A percentile compares a stretch with the other conserved stretches of the same genome.
These are phyloP conservation scores for Drosophila novamexicana DNA, from an alignment of 1,140 invertebrate genomes.

Conservation along the genomic window DNA sequence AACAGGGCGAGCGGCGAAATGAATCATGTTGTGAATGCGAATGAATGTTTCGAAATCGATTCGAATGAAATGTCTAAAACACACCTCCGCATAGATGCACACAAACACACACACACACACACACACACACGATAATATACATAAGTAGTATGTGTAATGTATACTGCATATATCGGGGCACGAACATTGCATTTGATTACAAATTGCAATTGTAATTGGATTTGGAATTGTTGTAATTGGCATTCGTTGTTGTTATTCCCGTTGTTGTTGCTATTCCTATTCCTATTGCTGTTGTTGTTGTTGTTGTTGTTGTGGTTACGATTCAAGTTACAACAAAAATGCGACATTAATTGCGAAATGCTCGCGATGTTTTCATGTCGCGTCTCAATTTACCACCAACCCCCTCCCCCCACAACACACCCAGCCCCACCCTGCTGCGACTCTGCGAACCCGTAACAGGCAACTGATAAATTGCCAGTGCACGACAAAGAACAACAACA, in stretches of 20 bases:
- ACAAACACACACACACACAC: slow-evolving; percentile 4
- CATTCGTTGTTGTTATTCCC: slow-evolving; percentile 20
- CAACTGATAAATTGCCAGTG: slow-evolving; percentile 43
- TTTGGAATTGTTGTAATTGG: slow-evolving; percentile 46
- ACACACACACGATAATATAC: too few species aligned
- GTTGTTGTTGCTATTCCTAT: slow-evolving; percentile 12
- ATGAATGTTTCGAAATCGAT: slow-evolving; percentile 52
- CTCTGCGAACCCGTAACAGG: neutral
- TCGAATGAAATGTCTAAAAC: slow-evolving; percentile 43
- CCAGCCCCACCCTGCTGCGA: neutral
- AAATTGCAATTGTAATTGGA: slow-evolving; percentile 59
- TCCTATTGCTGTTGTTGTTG: slow-evolving; percentile 14
- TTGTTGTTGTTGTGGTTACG: slow-evolving; percentile 26
- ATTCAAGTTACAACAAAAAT: slow-evolving; percentile 25
- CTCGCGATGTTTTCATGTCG: slow-evolving; percentile 40
- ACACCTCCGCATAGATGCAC: slow-evolving; percentile 30
- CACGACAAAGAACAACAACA: slow-evolving; percentile 40
- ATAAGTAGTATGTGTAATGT: neutral
- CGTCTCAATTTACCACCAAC: slow-evolving; percentile 27
- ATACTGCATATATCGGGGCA: slow-evolving; percentile 26
- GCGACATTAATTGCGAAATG: slow-evolving; percentile 47
- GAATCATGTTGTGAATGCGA: slow-evolving; percentile 52
- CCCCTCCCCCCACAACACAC: neutral
- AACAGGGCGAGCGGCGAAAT: slow-evolving; percentile 23
- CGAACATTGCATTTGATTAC: slow-evolving; percentile 62